Evolutionary conservation across 2,113 vertebrate genomes (phyloP), one percentile per base, ranked within the genome.

Genomic region (Xerus inauris): DNA sequence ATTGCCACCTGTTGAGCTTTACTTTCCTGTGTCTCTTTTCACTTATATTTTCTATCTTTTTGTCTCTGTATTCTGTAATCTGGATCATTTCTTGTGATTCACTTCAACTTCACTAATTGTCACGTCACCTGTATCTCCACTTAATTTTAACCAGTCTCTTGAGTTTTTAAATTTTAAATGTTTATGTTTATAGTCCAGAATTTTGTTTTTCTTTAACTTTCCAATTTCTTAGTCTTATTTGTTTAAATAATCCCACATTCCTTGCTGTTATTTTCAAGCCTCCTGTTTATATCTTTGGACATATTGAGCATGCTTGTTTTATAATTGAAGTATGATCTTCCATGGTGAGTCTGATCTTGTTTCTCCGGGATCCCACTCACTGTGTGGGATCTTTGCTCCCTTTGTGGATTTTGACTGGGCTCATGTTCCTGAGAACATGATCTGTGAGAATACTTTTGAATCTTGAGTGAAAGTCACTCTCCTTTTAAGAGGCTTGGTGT

Each of bases 71-170:
- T 35, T 90, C 71, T 91, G 22, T 20, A 57, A 3, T 85, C 57
- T 65, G 32, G 51, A 19, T 83, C 32, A 8, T 96, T 92, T 72
- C 81, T 95, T 65, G n/a, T 81, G 17, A 51, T 95, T 42, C 54
- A 30, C 47, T 88, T 96, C 71, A 91, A 83, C 13, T 47, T 42
- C 59, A 67, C 32, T 82, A 32, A 38, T 67, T 69, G 42, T 89
- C 19, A 57, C 32, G 57, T 16, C 8, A 80, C n/a, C 67, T 47
- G 45, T 89, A 6, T 67, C 69, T 82, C 75, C 54, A 51, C 75
- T 81, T 71, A 62, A 87, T 83, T 97, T 59, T 93, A 91, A 79
- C 24, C 40, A 45, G 7, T 40, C 69, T 87, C 7, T 59, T 91
- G 62, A 86, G 24, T 26, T 87, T 77, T 71, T 32, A 20, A 22